Evolutionary conservation across 1,140 invertebrate genomes (phyloP).

Genomic region (Vanessa atalanta): DNA sequence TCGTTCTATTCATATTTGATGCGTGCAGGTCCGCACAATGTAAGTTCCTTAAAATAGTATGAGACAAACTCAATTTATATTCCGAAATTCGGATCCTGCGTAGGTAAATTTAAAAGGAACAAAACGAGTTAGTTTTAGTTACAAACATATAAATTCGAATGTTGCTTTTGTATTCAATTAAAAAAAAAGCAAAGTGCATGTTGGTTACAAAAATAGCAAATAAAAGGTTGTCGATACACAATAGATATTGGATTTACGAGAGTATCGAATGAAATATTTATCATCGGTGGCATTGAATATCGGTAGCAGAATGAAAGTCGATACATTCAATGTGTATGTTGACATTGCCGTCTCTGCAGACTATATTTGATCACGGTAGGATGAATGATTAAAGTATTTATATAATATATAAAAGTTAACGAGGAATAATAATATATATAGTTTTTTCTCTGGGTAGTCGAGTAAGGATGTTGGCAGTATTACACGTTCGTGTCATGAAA

Average conservation of each 20-base stretch:
- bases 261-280: constrained; percentile 7
- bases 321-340: constrained; percentile 3
- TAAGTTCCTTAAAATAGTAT: constrained; percentile 17
- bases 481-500: no score
- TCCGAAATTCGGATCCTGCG: neutral
- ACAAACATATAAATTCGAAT: neutral
- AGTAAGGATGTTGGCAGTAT: no score
- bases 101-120: neutral
- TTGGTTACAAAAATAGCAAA: constrained; percentile 4
- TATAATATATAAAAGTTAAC: no score
- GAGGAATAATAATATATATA: no score
- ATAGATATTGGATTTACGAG: constrained; percentile 5
- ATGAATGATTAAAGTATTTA: neutral
- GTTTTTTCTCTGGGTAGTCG: no score
- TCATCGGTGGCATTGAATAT: constrained; percentile 9
- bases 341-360: neutral
- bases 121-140: neutral
- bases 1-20: constrained; percentile 52
- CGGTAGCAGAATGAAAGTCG: constrained; percentile 3
- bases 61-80: neutral
- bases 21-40: constrained; percentile 22
- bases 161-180: neutral
- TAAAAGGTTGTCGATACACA: constrained; percentile 5
- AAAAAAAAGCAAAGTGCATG: neutral
- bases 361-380: neutral